Evolutionary conservation across 2,797 vertebrate genomes (phyloP).

Genomic region (Petrocephalus sullivani): DNA sequence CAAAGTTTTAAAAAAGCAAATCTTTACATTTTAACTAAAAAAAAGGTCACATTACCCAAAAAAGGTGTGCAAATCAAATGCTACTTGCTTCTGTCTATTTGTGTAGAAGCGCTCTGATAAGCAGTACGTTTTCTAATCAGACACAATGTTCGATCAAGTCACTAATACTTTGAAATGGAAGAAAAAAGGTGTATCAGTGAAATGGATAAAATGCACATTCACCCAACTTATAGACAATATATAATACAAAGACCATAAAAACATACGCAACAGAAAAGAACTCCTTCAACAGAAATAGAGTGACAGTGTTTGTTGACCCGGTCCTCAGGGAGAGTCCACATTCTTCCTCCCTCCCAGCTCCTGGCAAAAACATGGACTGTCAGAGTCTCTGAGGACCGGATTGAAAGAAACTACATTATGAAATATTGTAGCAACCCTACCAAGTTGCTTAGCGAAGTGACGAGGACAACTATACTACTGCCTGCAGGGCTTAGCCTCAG

Average conservation of each 20-base stretch:
- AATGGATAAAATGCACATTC: not conserved
- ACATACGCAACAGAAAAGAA: not conserved
- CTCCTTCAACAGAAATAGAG: not conserved
- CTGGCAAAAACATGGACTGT: not conserved
- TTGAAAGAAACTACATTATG: not conserved
- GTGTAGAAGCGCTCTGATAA: not conserved
- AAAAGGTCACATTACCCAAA: slow-evolving; percentile 3
- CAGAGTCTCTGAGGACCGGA: not conserved
- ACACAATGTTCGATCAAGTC: not conserved
- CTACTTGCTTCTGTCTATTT: not conserved
- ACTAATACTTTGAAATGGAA: not conserved
- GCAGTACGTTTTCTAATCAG: not conserved
- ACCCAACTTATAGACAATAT: not conserved
- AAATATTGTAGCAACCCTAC: not conserved
- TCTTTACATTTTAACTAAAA: slow-evolving; percentile 5
- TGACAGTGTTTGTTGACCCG: not conserved
- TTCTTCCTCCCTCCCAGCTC: not conserved
- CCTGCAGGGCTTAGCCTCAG: not conserved
- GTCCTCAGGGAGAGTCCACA: too few relatives aligned
- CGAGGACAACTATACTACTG: not conserved
- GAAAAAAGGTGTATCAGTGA: not conserved
- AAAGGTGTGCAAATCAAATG: slow-evolving; percentile 2
- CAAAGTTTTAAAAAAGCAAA: not conserved
- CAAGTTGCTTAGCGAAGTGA: not conserved
- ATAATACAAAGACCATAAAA: not conserved